Evolutionary conservation across 2,797 vertebrate species (phyloP).

Genomic region (Tympanoctomys barrerae): DNA sequence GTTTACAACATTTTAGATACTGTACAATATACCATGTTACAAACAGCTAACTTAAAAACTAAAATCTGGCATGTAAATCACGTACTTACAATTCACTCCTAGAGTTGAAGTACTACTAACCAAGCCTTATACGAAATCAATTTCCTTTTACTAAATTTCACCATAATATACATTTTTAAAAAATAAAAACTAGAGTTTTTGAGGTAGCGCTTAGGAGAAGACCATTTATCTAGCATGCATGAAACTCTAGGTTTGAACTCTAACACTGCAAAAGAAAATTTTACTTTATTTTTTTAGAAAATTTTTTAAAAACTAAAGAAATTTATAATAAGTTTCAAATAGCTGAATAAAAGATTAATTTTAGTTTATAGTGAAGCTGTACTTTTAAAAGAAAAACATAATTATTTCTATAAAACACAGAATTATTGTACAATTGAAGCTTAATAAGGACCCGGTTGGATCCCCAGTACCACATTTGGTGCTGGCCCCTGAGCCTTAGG

Average conservation of each 20-base stretch:
- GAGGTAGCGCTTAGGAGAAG: neutral
- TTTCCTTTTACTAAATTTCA: slow-evolving; percentile 41
- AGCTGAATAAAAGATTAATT: neutral
- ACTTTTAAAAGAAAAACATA: slow-evolving; percentile 59
- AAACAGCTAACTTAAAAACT: slow-evolving; percentile 34
- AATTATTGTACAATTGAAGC: neutral
- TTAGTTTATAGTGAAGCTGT: neutral
- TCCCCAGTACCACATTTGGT: too few relatives aligned
- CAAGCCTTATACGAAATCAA: slow-evolving; percentile 13
- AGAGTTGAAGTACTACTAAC: slow-evolving; percentile 26
- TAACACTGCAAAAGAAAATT: neutral
- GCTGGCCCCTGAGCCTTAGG: too few relatives aligned
- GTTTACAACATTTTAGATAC: slow-evolving; percentile 28
- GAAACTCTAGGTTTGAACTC: neutral
- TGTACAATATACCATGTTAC: neutral
- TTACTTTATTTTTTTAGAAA: neutral
- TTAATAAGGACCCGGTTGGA: too few relatives aligned
- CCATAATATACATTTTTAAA: neutral
- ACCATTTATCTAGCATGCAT: neutral
- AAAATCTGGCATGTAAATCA: slow-evolving; percentile 16
- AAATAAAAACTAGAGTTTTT: neutral
- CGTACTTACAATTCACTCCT: neutral
- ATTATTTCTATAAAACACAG: slow-evolving; percentile 41
- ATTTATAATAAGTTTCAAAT: neutral
- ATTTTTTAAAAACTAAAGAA: slow-evolving; percentile 23